Evolutionary conservation across 2,797 vertebrate species (phyloP), one percentile per base, ranked within the genome.

Genomic region (Cossypha heuglini): DNA sequence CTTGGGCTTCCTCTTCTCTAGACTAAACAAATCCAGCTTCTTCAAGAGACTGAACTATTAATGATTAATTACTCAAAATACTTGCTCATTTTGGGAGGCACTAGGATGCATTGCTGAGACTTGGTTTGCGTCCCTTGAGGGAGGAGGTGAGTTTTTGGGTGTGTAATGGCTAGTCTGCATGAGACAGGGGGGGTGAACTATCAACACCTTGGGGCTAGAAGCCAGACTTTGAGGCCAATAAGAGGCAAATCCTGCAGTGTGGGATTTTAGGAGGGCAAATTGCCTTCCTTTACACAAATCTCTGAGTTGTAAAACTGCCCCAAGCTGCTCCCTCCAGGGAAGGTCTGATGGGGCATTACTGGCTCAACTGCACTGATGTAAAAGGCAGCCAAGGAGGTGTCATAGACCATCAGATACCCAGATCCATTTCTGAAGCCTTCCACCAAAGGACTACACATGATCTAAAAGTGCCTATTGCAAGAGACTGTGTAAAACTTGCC

Each of bases 301-400:
- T 62, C 16, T 42, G 20, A 15, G 20, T 18, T 31, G 16, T 18
- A 37, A 66, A 42, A 31, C 43, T 21, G 9, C 14, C 18, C n/a
- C 22, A n/a, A 0, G 0, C n/a, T 61, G 7, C 31, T 29, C 24
- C 4, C 9, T 8, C 16, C 9, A 6, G 20, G 24, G 16, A 73
- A 73, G 8, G 7, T 29, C 4, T 40, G 24, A 64, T 35, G 19
- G 6, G 5, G 2, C 20, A 31, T 42, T 14, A 14, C 11, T 17
- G 11, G 31, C 42, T 74, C 21, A 35, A 14, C 19, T 74, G 31
- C 25, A 42, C 5, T 12, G 5, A 35, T 35, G 6, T 35, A 21
- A 35, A 21, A 17, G 13, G 43, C 42, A 42, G 7, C 35, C 35
- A 33, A 64, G 37, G 12, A 29, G 5, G 16, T 31, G 7, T 25